These are phyloP conservation scores for Capromys pilorides DNA, from an alignment of 2,797 vertebrate species.

Conservation along the genomic window DNA sequence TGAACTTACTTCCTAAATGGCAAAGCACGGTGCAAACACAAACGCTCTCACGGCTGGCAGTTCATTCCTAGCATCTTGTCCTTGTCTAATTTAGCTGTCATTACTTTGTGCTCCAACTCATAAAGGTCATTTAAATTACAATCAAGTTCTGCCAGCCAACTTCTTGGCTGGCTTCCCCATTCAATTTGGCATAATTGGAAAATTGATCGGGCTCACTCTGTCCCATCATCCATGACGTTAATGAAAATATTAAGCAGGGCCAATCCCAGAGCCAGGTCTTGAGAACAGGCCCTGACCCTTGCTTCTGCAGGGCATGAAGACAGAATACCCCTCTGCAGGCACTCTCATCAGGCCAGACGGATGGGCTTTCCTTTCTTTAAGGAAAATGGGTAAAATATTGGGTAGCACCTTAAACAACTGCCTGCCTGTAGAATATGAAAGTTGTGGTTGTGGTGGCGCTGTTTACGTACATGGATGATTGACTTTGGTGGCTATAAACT, in stretches of 20 bases:
- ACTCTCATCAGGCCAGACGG: neutral
- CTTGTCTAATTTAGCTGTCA: slow-evolving; percentile 27
- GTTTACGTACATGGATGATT: neutral
- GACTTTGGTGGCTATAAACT: neutral
- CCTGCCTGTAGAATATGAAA: slow-evolving; percentile 13
- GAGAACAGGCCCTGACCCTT: neutral
- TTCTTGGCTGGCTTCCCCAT: slow-evolving; percentile 5
- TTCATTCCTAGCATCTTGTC: neutral
- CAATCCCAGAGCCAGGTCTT: neutral
- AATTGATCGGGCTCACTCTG: slow-evolving; percentile 36
- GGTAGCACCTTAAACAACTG: neutral
- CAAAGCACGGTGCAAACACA: neutral
- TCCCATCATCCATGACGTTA: slow-evolving; percentile 26
- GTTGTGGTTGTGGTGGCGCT: neutral
- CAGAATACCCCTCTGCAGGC: neutral
- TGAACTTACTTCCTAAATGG: neutral
- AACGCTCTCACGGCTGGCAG: neutral
- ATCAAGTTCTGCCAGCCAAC: slow-evolving; percentile 16
- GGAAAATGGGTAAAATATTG: neutral
- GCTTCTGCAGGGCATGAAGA: neutral
- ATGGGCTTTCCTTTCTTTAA: neutral
- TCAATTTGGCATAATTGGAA: slow-evolving; percentile 49
- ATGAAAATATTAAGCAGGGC: slow-evolving; percentile 62
- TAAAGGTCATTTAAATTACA: slow-evolving; percentile 54
- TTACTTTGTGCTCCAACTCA: slow-evolving; percentile 35